Percentiles rank a stretch among this genome's conserved stretches.
These are phyloP conservation scores for Ophthalmolycus amberensis DNA, from an alignment of 2,113 vertebrate species.

Conservation along the genomic window DNA sequence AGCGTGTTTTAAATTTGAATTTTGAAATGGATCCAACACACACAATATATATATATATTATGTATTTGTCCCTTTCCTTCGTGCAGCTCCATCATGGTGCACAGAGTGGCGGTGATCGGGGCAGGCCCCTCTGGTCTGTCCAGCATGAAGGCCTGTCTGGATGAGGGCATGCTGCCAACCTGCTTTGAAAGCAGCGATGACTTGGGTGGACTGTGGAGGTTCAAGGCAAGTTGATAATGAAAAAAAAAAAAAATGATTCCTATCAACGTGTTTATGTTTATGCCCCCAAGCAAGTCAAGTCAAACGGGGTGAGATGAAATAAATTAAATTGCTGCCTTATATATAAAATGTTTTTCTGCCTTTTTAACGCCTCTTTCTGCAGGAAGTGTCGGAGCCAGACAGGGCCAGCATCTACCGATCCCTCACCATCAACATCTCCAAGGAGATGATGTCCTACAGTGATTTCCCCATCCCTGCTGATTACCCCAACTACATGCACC, in stretches of 20 bases:
- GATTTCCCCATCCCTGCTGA: conserved; percentile 89
- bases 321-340: no score
- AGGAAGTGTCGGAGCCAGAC: conserved; percentile 74
- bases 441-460: conserved; percentile 94
- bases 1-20: neutral
- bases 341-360: no score
- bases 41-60: neutral
- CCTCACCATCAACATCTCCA: conserved; percentile 91
- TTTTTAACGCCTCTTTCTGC: neutral
- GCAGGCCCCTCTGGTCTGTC: conserved; percentile 85
- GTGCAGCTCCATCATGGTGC: conserved; percentile 66
- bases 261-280: neutral
- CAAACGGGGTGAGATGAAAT: neutral
- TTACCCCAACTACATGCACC: conserved; percentile 92
- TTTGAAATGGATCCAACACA: neutral
- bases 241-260: neutral
- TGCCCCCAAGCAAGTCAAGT: neutral
- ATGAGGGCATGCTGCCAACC: conserved; percentile 87
- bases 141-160: conserved; percentile 89
- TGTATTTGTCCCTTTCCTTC: neutral
- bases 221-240: conserved; percentile 71
- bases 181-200: conserved; percentile 89
- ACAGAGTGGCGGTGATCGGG: conserved; percentile 86
- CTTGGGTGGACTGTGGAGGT: conserved; percentile 91
- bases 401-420: conserved; percentile 85